phyloP scores from a whole-genome alignment of 1,140 invertebrate genomes.

The Achroia grisella region DNA sequence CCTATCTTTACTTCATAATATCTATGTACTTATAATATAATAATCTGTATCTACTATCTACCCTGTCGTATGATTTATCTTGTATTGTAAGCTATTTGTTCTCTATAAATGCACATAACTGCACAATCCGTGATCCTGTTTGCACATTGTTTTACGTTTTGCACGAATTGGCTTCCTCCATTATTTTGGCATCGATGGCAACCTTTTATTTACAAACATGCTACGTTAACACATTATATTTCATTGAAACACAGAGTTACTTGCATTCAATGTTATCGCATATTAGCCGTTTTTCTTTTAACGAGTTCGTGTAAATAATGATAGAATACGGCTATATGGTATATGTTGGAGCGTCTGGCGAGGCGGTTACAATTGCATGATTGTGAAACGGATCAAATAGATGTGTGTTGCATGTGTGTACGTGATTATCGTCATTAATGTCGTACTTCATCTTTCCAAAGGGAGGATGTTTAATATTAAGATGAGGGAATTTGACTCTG shows the following conservation, averaged over 20 bases:
- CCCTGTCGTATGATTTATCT: constrained; percentile 15
- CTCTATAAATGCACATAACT: constrained; percentile 21
- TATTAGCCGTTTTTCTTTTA: constrained; percentile 34
- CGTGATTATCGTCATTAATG: constrained; percentile 55
- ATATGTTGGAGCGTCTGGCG: background rate
- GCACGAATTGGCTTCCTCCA: constrained; percentile 50
- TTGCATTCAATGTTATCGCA: constrained; percentile 51
- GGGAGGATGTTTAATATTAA: constrained; percentile 63
- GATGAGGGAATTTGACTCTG: constrained; percentile 65
- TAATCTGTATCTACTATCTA: constrained; percentile 10
- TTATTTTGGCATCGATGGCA: constrained; percentile 31
- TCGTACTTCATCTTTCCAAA: constrained; percentile 67
- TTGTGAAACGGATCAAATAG: constrained; percentile 59
- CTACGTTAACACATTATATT: constrained; percentile 43
- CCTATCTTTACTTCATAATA: background rate
- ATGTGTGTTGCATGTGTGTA: constrained; percentile 72
- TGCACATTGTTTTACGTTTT: constrained; percentile 46
- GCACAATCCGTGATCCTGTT: constrained; percentile 55
- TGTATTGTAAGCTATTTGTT: constrained; percentile 17
- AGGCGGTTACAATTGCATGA: constrained; percentile 53
- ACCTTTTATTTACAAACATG: constrained; percentile 33
- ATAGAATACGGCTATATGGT: constrained; percentile 21
- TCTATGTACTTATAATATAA: constrained; percentile 11
- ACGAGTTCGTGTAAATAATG: constrained; percentile 45
- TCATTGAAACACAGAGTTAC: constrained; percentile 48